These are phyloP conservation scores for Ectropis grisescens DNA, from an alignment of 1,140 invertebrate species.

Conservation along the genomic window DNA sequence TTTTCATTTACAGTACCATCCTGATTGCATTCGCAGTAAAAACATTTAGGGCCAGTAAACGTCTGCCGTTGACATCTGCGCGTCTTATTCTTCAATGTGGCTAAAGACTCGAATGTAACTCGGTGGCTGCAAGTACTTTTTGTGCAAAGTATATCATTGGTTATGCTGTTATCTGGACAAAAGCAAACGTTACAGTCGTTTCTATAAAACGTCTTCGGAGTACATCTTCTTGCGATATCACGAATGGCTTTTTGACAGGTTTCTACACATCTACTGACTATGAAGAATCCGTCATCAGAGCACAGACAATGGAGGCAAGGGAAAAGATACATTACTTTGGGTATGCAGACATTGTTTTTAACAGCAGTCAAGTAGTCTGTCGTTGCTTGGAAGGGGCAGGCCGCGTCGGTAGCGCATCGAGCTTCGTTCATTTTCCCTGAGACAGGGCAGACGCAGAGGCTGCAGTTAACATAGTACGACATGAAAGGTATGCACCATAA, in stretches of 20 bases:
- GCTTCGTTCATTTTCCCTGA: constrained; percentile 31
- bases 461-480: constrained; percentile 47
- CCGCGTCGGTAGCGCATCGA: constrained; percentile 30
- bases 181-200: constrained; percentile 34
- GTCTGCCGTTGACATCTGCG: constrained; percentile 24
- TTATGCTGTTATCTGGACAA: constrained; percentile 31
- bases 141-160: constrained; percentile 25
- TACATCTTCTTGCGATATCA: constrained; percentile 18
- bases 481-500: constrained; percentile 37
- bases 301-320: constrained; percentile 47
- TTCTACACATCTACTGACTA: constrained; percentile 34
- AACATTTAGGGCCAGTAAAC: constrained; percentile 37
- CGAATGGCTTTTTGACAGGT: constrained; percentile 22
- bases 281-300: constrained; percentile 34
- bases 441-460: constrained; percentile 40
- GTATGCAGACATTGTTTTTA: constrained; percentile 33
- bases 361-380: constrained; percentile 12
- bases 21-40: constrained; percentile 42
- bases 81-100: constrained; percentile 12
- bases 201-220: constrained; percentile 35
- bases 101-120: constrained; percentile 9
- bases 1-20: constrained; percentile 29
- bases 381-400: constrained; percentile 20
- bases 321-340: constrained; percentile 47
- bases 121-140: constrained; percentile 18